Percentiles rank a stretch among this genome's conserved stretches.
These are phyloP conservation scores for Australoheros facetus DNA, from an alignment of 2,797 vertebrate species.

Conservation along the genomic window DNA sequence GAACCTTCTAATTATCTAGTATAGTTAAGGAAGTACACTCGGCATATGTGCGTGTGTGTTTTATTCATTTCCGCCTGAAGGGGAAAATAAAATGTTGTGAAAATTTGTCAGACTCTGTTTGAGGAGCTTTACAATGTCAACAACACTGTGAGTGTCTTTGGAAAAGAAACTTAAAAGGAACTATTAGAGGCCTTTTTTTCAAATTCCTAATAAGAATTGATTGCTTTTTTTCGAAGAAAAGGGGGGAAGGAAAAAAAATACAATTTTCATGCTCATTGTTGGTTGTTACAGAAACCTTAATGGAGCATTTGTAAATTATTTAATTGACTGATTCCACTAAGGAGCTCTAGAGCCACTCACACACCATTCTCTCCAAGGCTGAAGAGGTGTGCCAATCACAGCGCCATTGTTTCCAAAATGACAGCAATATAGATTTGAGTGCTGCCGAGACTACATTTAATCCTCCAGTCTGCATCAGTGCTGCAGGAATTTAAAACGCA, in stretches of 20 bases:
- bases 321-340: constrained; percentile 54
- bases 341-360: constrained; percentile 42
- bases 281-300: constrained; percentile 54
- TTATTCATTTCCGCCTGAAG: constrained; percentile 53
- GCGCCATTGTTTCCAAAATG: constrained; percentile 72
- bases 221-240: constrained; percentile 38
- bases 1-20: constrained; percentile 81
- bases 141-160: constrained; percentile 36
- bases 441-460: constrained; percentile 68
- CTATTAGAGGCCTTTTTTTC: constrained; percentile 33
- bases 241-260: constrained; percentile 20
- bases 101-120: constrained; percentile 53
- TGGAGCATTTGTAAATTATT: constrained; percentile 67
- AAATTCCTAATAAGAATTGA: constrained; percentile 44
- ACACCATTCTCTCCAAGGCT: constrained; percentile 46
- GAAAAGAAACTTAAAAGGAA: constrained; percentile 38
- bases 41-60: constrained; percentile 57
- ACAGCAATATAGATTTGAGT: constrained; percentile 65
- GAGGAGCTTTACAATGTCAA: constrained; percentile 55
- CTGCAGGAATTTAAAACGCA: constrained; percentile 67
- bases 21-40: constrained; percentile 70
- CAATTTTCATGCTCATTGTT: constrained; percentile 41
- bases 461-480: constrained; percentile 57
- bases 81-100: constrained; percentile 56
- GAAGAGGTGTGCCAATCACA: constrained; percentile 66